phyloP scores from a whole-genome alignment of 2,888 invertebrate species.

The Perdita meconis region DNA sequence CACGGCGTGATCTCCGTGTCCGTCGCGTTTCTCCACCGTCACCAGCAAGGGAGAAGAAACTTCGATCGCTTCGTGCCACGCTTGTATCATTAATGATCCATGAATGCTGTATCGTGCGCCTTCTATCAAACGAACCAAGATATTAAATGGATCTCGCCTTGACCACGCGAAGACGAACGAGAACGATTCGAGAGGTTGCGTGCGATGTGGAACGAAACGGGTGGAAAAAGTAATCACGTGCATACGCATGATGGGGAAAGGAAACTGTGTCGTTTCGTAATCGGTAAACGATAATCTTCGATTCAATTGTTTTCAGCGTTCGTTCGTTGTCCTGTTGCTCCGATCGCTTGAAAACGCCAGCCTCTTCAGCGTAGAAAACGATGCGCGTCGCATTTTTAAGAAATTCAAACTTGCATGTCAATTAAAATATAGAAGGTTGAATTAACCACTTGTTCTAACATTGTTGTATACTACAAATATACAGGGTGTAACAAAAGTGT shows the following conservation, averaged over 20 bases:
- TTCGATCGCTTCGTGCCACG: neutral
- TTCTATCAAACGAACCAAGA: constrained; percentile 25
- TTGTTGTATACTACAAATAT: too few species aligned
- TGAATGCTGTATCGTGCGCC: constrained; percentile 17
- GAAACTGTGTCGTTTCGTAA: neutral
- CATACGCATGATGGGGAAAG: neutral
- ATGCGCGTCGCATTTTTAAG: too few species aligned
- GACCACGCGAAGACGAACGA: constrained; percentile 31
- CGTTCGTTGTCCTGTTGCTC: too few species aligned
- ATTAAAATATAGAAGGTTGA: too few species aligned
- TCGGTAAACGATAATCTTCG: neutral
- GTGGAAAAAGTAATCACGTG: neutral
- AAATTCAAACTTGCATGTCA: too few species aligned
- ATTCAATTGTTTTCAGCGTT: neutral
- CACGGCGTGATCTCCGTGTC: constrained; percentile 16
- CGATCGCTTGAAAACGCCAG: too few species aligned
- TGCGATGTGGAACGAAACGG: neutral
- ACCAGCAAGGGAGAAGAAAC: neutral
- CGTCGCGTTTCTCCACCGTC: constrained; percentile 8
- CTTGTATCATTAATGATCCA: constrained; percentile 25
- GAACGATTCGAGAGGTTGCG: constrained; percentile 1
- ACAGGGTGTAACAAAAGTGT: too few species aligned
- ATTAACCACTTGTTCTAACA: too few species aligned
- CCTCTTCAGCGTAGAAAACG: too few species aligned
- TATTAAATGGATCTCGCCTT: constrained; percentile 42